Conservation (phyloP, 2,888 invertebrate species). For the Eurytoma adleriae region DNA sequence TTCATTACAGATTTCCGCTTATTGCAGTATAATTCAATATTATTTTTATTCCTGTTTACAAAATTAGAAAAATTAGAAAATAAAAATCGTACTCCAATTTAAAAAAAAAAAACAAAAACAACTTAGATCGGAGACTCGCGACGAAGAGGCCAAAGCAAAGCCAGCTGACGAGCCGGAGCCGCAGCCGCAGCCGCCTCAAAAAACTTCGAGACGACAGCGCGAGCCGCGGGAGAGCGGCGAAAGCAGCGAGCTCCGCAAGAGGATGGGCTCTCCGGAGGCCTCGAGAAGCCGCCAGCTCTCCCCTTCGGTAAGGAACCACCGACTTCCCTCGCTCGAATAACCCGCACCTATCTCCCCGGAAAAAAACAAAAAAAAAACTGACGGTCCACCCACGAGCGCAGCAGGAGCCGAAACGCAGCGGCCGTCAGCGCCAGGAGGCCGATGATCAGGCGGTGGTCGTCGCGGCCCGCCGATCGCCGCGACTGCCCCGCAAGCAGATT, state of each 20-base stretch:
- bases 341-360: background rate
- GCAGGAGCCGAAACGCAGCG: conserved; percentile 52
- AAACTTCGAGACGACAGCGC: background rate
- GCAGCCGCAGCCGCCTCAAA: background rate
- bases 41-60: too few relatives aligned
- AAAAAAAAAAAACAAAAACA: background rate
- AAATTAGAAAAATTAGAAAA: too few relatives aligned
- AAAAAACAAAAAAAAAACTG: background rate
- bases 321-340: too few relatives aligned
- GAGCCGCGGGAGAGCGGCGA: background rate
- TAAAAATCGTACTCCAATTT: too few relatives aligned
- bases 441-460: conserved; percentile 58
- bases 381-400: conserved; percentile 9
- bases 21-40: too few relatives aligned
- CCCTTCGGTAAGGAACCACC: conserved; percentile 10
- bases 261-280: conserved; percentile 48
- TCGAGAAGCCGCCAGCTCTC: conserved; percentile 24
- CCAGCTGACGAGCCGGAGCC: background rate
- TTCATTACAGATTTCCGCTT: too few relatives aligned
- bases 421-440: conserved; percentile 49
- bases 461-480: conserved; percentile 39
- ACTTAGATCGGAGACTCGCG: background rate
- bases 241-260: conserved; percentile 33
- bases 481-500: conserved; percentile 67
- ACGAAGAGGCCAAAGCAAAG: background rate